These are phyloP conservation scores for Contarinia nasturtii DNA, from an alignment of 1,140 invertebrate genomes.

Conservation along the genomic window DNA sequence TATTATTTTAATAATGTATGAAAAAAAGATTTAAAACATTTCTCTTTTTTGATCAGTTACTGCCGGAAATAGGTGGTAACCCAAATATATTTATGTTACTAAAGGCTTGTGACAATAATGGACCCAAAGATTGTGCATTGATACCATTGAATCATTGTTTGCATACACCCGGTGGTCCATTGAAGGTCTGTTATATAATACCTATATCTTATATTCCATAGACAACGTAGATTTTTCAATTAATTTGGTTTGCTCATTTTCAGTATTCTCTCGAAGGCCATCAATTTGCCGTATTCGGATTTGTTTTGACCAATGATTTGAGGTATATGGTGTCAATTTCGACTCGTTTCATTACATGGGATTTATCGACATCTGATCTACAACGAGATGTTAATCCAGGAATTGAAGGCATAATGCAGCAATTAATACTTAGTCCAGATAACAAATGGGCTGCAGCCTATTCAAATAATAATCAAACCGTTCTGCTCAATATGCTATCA, in stretches of 20 bases:
- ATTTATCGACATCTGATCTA: constrained; percentile 83
- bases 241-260: background rate
- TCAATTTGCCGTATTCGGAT: constrained; percentile 92
- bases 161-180: constrained; percentile 90
- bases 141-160: constrained; percentile 87
- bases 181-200: constrained; percentile 73
- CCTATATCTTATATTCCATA: constrained; percentile 1
- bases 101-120: constrained; percentile 72
- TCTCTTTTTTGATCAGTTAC: constrained; percentile 26
- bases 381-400: constrained; percentile 80
- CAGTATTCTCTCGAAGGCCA: constrained; percentile 93
- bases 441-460: constrained; percentile 92
- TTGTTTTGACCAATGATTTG: constrained; percentile 77
- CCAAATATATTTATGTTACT: constrained; percentile 71
- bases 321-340: constrained; percentile 92
- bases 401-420: constrained; percentile 89
- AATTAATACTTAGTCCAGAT: constrained; percentile 81
- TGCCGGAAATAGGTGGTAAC: constrained; percentile 70
- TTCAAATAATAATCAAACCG: constrained; percentile 88
- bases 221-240: no score
- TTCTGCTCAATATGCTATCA: constrained; percentile 74
- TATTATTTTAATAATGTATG: no score
- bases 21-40: no score
- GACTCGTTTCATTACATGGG: constrained; percentile 94
- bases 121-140: constrained; percentile 72